Evolutionary conservation across 1,140 invertebrate genomes (phyloP).

Genomic region (Heliconius himera): DNA sequence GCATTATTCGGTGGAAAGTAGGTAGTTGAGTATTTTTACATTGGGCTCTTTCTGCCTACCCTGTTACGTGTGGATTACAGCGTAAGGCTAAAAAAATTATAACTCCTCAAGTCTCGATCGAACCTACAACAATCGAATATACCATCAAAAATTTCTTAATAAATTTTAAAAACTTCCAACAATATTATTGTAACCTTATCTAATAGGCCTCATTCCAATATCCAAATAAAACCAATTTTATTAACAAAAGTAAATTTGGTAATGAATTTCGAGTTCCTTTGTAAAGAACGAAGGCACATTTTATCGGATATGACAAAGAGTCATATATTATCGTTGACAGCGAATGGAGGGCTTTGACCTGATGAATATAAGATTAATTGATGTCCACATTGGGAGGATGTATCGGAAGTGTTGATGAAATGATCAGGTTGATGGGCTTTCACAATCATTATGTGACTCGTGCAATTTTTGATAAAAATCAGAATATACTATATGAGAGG

Average conservation of each 20-base stretch:
- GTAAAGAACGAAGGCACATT: conserved; percentile 34
- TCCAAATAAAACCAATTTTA: background rate
- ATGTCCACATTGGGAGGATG: conserved; percentile 26
- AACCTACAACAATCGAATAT: too few species aligned
- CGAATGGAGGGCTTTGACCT: conserved; percentile 25
- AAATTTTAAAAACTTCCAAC: too few species aligned
- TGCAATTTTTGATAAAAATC: too few species aligned
- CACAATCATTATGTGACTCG: background rate
- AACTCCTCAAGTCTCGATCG: too few species aligned
- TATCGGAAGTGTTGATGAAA: conserved; percentile 24
- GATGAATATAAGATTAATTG: conserved; percentile 36
- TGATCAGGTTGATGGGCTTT: background rate
- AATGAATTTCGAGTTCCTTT: conserved; percentile 39
- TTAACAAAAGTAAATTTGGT: conserved; percentile 31
- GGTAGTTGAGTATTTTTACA: background rate
- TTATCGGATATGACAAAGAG: conserved; percentile 35
- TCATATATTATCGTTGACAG: conserved; percentile 27
- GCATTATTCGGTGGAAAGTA: too few species aligned
- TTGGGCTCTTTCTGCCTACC: background rate
- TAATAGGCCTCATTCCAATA: too few species aligned
- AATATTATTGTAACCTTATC: too few species aligned
- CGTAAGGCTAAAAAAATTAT: too few species aligned
- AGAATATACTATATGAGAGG: too few species aligned
- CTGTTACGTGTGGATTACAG: background rate
- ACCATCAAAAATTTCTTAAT: too few species aligned